Evolutionary conservation across 2,113 vertebrate species (phyloP).

Genomic region (Paradisaea rubra): DNA sequence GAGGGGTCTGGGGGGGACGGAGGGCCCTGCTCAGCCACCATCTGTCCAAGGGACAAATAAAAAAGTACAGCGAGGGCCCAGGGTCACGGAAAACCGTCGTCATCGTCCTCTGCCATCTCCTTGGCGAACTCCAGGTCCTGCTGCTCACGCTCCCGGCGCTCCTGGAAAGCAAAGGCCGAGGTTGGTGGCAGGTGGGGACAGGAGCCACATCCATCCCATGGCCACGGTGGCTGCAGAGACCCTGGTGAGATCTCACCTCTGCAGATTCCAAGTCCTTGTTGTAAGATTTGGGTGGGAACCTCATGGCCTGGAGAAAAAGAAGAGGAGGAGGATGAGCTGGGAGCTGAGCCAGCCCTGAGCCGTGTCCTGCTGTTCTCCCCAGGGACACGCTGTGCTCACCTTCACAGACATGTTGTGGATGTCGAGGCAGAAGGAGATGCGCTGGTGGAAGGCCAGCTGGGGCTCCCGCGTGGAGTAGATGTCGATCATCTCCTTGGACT

Average conservation of each 20-base stretch:
- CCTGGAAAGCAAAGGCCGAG: conserved; percentile 68
- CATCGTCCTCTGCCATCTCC: conserved; percentile 97
- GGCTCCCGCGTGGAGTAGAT: conserved; percentile 96
- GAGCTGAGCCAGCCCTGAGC: not conserved
- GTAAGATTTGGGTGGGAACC: conserved; percentile 97
- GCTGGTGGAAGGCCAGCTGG: conserved; percentile 96
- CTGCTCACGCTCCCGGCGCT: conserved; percentile 93
- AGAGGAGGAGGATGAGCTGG: not conserved
- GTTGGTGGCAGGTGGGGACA: not conserved
- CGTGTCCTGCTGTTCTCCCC: accelerated
- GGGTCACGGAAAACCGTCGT: conserved; percentile 91
- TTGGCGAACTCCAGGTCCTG: conserved; percentile 98
- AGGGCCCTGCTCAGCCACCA: conserved; percentile 18
- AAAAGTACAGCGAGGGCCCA: conserved; percentile 30
- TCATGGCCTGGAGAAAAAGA: conserved; percentile 82
- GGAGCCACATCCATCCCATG: accelerated
- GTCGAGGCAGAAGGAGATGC: conserved; percentile 97
- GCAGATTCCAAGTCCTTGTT: conserved; percentile 99
- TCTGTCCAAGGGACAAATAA: conserved; percentile 24
- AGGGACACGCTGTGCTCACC: conserved; percentile 59
- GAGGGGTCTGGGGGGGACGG: not conserved
- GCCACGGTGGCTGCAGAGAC: accelerated
- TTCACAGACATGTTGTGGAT: conserved; percentile 99
- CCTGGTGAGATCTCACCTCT: conserved; percentile 76
- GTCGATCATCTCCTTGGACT: conserved; percentile 96